Evolutionary conservation across 2,888 invertebrate species (phyloP), one percentile per base, ranked within the genome.

Genomic region (Apoda limacodes): DNA sequence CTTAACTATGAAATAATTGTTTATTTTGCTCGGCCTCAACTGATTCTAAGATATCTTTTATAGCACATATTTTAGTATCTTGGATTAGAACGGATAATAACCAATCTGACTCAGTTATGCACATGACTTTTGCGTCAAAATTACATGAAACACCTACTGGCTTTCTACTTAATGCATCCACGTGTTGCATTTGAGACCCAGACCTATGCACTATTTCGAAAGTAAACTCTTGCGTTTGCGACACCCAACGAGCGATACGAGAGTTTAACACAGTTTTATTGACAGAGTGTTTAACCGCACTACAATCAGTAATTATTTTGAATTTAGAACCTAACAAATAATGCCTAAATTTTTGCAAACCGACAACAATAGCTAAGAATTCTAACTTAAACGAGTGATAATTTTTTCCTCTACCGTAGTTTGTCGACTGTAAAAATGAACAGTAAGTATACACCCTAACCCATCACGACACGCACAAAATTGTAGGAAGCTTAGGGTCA

Each of bases 191-290:
- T 17, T 28, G 31, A 15, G 23, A 10, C 4, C 37, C 40, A 5
- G 48, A 50, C 46, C 25, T 45, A 29, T 28, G 58, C 20, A 37
- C 28, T 11, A 38, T 35, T 11, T 52, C 46, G 28, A 55, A 58
- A 9, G 45, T 41, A 34, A 48, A 60, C 22, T 60, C 57, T 30
- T 51, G 50, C 2, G 47, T 33, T 13, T 14, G 22, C 9, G 57
- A 15, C 46, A 53, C 59, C 56, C 60, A 57, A 22, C 55, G 30
- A n/a, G 43, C 54, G 10, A 62, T 50, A 22, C 52, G 29, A 2
- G 55, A 22, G 45, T 21, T 42, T 25, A 11, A 50, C 43, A 36
- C 48, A 47, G 27, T 48, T 52, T 28, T 35, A 6, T 22, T 25
- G 6, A 36, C 9, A 2, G 39, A 25, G 12, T 35, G 19, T 19